These are phyloP conservation scores for Hydraecia micacea DNA, from an alignment of 2,888 invertebrate genomes.

Conservation along the genomic window DNA sequence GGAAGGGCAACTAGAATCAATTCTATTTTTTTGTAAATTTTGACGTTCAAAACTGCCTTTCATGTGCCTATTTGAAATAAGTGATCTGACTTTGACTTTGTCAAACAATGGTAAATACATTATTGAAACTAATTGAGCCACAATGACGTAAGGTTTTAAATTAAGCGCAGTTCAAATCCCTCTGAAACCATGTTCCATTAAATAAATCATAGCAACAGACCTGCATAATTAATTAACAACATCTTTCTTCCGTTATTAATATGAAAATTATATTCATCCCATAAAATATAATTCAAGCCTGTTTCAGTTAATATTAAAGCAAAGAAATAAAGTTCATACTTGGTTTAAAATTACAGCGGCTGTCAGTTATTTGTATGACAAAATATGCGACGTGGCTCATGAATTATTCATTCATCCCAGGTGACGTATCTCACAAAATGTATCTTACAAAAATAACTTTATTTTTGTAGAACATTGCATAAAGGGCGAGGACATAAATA, in stretches of 20 bases:
- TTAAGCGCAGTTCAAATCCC: background rate
- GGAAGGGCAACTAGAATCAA: too few relatives aligned
- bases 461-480: conserved; percentile 54
- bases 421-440: conserved; percentile 76
- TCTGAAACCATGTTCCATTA: background rate
- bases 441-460: conserved; percentile 71
- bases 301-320: conserved; percentile 37
- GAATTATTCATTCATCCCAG: conserved; percentile 76
- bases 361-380: conserved; percentile 75
- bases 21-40: too few relatives aligned
- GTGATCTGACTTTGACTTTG: background rate
- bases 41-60: too few relatives aligned
- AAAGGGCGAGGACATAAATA: conserved; percentile 62
- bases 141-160: background rate
- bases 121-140: background rate
- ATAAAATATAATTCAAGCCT: conserved; percentile 17
- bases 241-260: conserved; percentile 2
- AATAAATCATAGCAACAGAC: background rate
- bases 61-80: background rate
- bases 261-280: conserved; percentile 25
- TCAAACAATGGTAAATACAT: background rate
- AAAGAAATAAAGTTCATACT: conserved; percentile 53
- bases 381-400: conserved; percentile 72
- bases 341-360: conserved; percentile 69
- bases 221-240: background rate